These are phyloP conservation scores for Dissostichus mawsoni DNA, from an alignment of 2,113 vertebrate genomes.

Conservation along the genomic window DNA sequence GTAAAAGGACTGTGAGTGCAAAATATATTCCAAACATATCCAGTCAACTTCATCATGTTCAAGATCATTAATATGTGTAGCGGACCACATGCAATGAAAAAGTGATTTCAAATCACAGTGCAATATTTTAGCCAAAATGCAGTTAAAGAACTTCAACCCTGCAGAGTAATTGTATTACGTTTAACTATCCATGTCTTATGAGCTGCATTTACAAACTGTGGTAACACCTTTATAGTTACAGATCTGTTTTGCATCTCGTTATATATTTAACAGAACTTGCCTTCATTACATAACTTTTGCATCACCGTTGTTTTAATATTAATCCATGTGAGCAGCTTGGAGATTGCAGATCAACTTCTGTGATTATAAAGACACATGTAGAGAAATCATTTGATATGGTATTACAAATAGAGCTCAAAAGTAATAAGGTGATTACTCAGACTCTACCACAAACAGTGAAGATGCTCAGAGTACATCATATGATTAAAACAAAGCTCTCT, in stretches of 20 bases:
- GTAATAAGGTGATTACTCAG: constrained; percentile 1
- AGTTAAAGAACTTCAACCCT: neutral
- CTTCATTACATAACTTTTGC: constrained; percentile 26
- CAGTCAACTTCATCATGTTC: constrained; percentile 1
- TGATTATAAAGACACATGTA: neutral
- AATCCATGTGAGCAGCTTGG: neutral
- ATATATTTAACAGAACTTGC: constrained; percentile 2
- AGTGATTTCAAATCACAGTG: neutral
- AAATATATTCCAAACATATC: constrained; percentile 5
- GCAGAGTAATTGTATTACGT: neutral
- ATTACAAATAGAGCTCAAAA: neutral
- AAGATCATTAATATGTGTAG: neutral
- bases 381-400: neutral
- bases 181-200: neutral
- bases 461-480: constrained; percentile 46
- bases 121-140: neutral
- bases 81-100: neutral
- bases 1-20: neutral
- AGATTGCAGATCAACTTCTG: neutral
- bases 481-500: constrained; percentile 32
- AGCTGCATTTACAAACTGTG: neutral
- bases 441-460: neutral
- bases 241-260: neutral
- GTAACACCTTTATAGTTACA: neutral
- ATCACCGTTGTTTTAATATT: constrained; percentile 10